phyloP scores from a whole-genome alignment of 2,888 invertebrate species.

The Mylabris sibirica region DNA sequence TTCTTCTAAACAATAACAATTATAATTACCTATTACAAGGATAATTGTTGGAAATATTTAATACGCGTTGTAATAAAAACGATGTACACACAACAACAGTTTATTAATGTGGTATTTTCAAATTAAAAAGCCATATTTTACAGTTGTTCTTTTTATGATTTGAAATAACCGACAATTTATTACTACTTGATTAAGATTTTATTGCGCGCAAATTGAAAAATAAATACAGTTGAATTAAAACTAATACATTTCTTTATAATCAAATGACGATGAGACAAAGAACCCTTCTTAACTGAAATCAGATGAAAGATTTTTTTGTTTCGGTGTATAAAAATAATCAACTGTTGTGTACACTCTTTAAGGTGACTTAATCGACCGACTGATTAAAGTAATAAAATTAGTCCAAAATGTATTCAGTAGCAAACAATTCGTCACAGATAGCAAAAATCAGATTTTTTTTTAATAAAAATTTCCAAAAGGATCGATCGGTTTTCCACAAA shows the following conservation, averaged over 20 bases:
- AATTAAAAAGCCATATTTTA: constrained; percentile 7
- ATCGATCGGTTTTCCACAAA: no score
- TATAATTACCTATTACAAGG: background rate
- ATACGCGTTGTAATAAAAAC: constrained; percentile 3
- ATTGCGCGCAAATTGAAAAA: background rate
- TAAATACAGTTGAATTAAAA: background rate
- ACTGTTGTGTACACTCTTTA: background rate
- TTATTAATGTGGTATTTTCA: background rate
- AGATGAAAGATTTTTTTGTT: background rate
- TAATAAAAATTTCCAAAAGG: no score
- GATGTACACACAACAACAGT: constrained; percentile 11
- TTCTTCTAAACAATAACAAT: background rate
- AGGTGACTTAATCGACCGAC: no score
- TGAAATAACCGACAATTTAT: background rate
- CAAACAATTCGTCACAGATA: no score
- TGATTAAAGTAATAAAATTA: no score
- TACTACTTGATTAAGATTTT: background rate
- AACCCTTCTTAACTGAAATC: background rate
- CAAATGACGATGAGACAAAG: no score
- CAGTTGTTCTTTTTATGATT: background rate
- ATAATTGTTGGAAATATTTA: background rate
- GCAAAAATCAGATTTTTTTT: no score
- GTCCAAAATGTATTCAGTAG: no score
- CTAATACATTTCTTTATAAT: no score
- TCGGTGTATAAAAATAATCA: background rate